Evolutionary conservation across 1,140 invertebrate species (phyloP).

Genomic region (Scaptomyza pallida): DNA sequence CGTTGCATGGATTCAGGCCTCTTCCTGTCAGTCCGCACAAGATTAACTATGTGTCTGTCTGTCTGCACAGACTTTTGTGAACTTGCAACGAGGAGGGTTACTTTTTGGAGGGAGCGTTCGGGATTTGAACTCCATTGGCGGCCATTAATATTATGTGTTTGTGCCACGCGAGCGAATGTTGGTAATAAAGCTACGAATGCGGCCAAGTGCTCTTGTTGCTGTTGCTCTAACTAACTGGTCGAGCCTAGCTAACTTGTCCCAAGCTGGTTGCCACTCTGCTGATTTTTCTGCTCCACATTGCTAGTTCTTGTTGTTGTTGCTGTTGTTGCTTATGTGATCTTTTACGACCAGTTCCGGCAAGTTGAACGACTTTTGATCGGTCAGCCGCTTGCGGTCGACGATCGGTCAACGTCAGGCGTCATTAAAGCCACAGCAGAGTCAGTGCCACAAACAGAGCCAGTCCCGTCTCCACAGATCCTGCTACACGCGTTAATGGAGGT

Average conservation of each 20-base stretch:
- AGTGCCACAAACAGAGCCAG: conserved; percentile 33
- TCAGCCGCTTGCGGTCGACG: conserved; percentile 80
- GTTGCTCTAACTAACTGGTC: conserved; percentile 25
- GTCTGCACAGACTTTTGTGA: too few species aligned
- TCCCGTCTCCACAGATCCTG: conserved; percentile 34
- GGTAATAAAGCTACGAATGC: conserved; percentile 52
- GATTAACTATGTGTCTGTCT: conserved; percentile 63
- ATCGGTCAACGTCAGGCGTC: conserved; percentile 80
- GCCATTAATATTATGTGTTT: conserved; percentile 71
- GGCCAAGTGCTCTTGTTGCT: conserved; percentile 40
- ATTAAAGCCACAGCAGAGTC: conserved; percentile 51
- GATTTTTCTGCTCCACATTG: conserved; percentile 68
- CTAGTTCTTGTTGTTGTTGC: conserved; percentile 12
- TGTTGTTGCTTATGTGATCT: conserved; percentile 66
- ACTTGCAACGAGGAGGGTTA: conserved; percentile 31
- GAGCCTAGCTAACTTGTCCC: conserved; percentile 1
- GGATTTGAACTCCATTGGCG: conserved; percentile 68
- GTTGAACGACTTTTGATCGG: conserved; percentile 81
- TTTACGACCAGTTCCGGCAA: conserved; percentile 81
- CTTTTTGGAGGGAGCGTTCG: conserved; percentile 9
- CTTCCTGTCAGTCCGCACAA: conserved; percentile 46
- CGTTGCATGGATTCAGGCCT: conserved; percentile 15
- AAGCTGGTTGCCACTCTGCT: conserved; percentile 21
- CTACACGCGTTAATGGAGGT: conserved; percentile 37
- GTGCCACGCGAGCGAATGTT: conserved; percentile 58